Evolutionary conservation across 2,888 invertebrate species (phyloP).

Genomic region (Lysandra bellargus): DNA sequence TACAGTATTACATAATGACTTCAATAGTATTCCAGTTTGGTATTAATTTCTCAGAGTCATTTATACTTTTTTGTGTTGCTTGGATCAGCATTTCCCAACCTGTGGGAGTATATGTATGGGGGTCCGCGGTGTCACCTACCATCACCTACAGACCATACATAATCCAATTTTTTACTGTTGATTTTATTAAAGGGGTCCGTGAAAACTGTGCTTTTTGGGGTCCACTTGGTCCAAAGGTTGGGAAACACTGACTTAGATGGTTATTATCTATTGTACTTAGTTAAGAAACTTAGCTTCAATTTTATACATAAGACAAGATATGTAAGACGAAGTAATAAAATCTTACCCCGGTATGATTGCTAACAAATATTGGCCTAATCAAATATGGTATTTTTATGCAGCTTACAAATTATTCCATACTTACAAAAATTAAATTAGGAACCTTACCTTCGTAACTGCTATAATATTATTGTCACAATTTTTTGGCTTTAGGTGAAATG

Average conservation of each 20-base stretch:
- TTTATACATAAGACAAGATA: neutral
- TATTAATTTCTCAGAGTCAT: neutral
- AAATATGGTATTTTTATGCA: neutral
- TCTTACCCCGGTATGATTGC: neutral
- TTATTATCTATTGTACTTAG: neutral
- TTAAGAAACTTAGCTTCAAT: neutral
- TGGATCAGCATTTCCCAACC: neutral
- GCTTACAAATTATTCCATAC: neutral
- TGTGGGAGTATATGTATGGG: no score
- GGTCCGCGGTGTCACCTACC: no score
- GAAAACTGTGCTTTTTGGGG: no score
- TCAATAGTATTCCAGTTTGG: neutral
- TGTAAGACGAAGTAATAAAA: neutral
- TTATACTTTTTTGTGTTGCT: neutral
- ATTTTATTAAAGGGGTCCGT: no score
- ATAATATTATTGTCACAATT: neutral
- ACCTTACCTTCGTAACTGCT: neutral
- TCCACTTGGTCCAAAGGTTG: no score
- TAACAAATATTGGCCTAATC: neutral
- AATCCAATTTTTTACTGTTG: no score
- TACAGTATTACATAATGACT: neutral
- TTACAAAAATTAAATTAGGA: no score
- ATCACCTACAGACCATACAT: no score
- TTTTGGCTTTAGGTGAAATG: neutral
- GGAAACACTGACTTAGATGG: neutral